Percentiles rank a stretch among this genome's conserved stretches.
Conservation (phyloP, 1,140 invertebrate genomes). For the Penaeus chinensis region DNA sequence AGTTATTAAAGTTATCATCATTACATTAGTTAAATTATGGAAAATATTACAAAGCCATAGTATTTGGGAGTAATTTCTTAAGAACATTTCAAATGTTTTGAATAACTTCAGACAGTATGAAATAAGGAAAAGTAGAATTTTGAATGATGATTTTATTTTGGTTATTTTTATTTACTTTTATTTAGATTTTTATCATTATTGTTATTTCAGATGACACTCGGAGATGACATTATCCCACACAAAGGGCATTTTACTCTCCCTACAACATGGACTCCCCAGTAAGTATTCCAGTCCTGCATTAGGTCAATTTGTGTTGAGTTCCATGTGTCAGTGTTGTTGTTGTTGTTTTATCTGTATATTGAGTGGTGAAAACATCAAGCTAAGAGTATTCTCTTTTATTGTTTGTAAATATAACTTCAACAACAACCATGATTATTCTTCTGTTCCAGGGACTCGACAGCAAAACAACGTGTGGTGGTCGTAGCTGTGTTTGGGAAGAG, state of each 20-base stretch:
- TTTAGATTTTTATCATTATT: not conserved
- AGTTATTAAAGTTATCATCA: no score
- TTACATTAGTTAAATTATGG: no score
- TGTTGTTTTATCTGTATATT: not conserved
- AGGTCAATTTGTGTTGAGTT: not conserved
- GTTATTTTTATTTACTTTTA: not conserved
- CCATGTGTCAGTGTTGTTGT: not conserved
- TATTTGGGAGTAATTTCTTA: no score
- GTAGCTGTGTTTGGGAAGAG: conserved; percentile 79
- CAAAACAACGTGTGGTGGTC: conserved; percentile 71
- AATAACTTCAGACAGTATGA: no score
- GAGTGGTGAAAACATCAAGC: no score
- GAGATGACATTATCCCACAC: not conserved
- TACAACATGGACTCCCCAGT: conserved; percentile 40
- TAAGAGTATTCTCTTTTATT: not conserved
- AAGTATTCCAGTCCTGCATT: not conserved
- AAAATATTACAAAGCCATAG: no score
- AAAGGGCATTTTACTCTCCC: conserved; percentile 39
- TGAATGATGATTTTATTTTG: no score
- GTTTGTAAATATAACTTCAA: not conserved
- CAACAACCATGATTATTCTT: not conserved
- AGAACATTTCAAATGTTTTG: no score
- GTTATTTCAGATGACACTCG: conserved; percentile 16
- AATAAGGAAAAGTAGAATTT: no score
- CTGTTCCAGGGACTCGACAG: conserved; percentile 25